Evolutionary conservation across 1,140 invertebrate genomes (phyloP), one percentile per base, ranked within the genome.

Genomic region (Calosoma granatense): DNA sequence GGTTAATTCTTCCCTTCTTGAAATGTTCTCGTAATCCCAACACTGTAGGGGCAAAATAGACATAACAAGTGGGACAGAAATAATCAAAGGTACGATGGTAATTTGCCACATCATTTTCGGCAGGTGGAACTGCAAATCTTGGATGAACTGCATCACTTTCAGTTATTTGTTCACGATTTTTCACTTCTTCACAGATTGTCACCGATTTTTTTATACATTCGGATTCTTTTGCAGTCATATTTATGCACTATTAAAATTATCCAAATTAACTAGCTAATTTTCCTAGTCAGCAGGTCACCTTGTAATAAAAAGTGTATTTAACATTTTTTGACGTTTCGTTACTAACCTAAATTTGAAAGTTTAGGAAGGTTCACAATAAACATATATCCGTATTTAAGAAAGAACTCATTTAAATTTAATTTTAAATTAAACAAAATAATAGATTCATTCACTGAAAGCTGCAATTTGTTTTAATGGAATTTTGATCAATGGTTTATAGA

Each of bases 41-140:
- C 20, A 57, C 56, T 11, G 59, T 60, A 19, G 59, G 59, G 20
- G 59, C 59, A 41, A 60, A 57, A 41, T 52, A 60, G n/a, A 60
- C 47, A 39, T 60, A 54, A 47, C 59, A 60, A 21, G 56, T 58
- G 19, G 30, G 30, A 41, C 59, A 60, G 56, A 52, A 60, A 53
- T 58, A 60, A 52, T 60, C 56, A 53, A 58, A 54, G 52, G 57
- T 54, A 26, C 52, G 53, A 41, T 57, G 57, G 17, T 12, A 47
- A 11, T 47, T 17, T 4, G 9, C 17, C 41, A 57, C 56, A 23
- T 58, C 59, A 22, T 58, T 43, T 53, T 60, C 59, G 41, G 53
- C 53, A 23, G 56, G 56, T 19, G 52, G 53, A 30, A 47, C 56
- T 39, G 53, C 26, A 43, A 60, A 60, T n/a, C 59, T 26, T 19